Evolutionary conservation across 1,140 invertebrate species (phyloP), one percentile per base, ranked within the genome.

Genomic region (Elysia chlorotica): DNA sequence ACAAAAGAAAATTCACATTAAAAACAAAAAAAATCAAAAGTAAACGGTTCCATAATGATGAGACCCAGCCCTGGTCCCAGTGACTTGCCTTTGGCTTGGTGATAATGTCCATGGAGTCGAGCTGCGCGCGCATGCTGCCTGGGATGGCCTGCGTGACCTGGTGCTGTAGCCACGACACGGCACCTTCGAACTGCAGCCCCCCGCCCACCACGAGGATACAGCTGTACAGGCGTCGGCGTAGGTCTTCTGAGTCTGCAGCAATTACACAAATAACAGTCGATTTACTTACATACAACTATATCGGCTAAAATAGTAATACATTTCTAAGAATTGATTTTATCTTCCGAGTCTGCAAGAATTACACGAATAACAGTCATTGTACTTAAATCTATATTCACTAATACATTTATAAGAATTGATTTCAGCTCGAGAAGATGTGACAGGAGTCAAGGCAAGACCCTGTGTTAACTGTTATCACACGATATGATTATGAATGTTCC

Each of bases 221-320:
- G 67, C 93, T 94, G 81, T 96, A 97, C 95, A 99, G 96, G 88
- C 96, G 95, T 28, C 94, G 89, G 87, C 96, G 97, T 41, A 97
- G 87, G 77, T 99, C 96, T 74, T 97, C 96, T 75, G 76, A 82
- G 48, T 85, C 89, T 89, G 76, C n/a, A 67, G 28, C 21, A 57
- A 6, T 23, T 23, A 5, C 21, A 23, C 56, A 57, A 57, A 14
- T 57, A 23, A 14, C 21, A 14, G 30, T 57, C 30, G 30, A 23
- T n/a, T n/a, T n/a, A n/a, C n/a, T n/a, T n/a, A n/a, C n/a, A n/a
- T n/a, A n/a, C n/a, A n/a, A n/a, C n/a, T n/a, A n/a, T n/a, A n/a
- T n/a, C 98, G 96, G 88, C 96, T 96, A 28, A 93, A 89, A 87
- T 96, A 97, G 41, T n/a, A n/a, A n/a, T n/a, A n/a, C n/a, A n/a